These are phyloP conservation scores for Patagioenas fasciata DNA, from an alignment of 2,113 vertebrate genomes.

Conservation along the genomic window DNA sequence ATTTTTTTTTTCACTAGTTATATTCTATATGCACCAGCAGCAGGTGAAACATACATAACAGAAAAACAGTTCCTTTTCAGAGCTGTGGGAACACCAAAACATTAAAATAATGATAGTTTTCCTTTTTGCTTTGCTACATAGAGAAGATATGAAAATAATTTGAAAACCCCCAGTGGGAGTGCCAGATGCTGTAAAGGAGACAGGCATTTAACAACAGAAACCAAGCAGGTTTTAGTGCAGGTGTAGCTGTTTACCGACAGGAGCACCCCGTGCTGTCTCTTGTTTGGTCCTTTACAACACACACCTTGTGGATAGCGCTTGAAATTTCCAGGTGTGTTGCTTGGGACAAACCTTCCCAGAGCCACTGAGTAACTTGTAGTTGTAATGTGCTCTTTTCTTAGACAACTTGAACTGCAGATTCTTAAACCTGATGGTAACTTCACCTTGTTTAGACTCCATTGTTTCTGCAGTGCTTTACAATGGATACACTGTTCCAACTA, in stretches of 20 bases:
- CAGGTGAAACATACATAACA: background rate
- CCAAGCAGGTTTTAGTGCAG: background rate
- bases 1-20: background rate
- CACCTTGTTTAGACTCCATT: background rate
- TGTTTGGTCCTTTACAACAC: background rate
- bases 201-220: background rate
- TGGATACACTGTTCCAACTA: background rate
- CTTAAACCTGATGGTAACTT: background rate
- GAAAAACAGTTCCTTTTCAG: background rate
- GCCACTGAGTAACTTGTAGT: background rate
- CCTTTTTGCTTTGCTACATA: background rate
- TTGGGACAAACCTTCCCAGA: background rate
- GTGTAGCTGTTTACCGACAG: background rate
- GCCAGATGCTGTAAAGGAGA: background rate
- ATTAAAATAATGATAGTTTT: background rate
- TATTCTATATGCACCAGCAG: background rate
- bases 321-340: background rate
- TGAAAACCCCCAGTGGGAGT: background rate
- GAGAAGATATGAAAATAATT: background rate
- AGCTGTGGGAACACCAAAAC: accelerated
- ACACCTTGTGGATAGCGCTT: background rate
- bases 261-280: background rate
- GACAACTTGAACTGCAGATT: background rate
- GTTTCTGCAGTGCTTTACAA: background rate
- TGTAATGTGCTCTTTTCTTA: background rate